Base-by-base conservation (phyloP, 2,113 vertebrate genomes). In the Arenaria interpres region DNA sequence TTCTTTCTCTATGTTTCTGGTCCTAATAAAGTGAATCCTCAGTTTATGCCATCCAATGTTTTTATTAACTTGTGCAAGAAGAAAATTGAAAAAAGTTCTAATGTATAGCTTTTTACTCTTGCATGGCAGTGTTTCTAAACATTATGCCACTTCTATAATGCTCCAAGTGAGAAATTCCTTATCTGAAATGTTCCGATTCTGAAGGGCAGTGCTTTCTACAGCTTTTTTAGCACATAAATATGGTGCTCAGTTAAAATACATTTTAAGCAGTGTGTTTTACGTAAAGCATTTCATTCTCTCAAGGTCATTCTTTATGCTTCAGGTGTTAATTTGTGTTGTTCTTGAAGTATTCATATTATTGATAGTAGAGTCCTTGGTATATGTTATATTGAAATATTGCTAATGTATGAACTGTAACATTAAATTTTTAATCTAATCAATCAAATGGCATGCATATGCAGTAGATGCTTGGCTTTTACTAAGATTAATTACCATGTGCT, bases 371-470 rank as follows among this genome's bases (percentile, higher is more conserved):
- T 97, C 97, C 97, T 97, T 97, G 97, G 91, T 97, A 95, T 83
- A 83, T 82, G 88, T 95, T 98, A 96, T 95, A 98, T 90, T 98
- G 98, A 98, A 98, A 98, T 98, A 98, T 98, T 98, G 97, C 97
- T 98, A 98, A 98, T 98, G 97, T 98, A 98, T 98, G 97, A 98
- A 98, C 96, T 98, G 98, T 98, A 98, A 97, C 98, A 97, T 98
- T 98, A 97, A 77, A 98, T 98, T 98, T 98, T 97, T 97, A 97
- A 98, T 98, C 97, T 97, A 98, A 98, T 99, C 98, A 98, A 98
- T 99, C 98, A 98, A 96, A 85, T 89, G 80, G 91, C 94, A 97
- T 98, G 95, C 97, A 97, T 97, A 98, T 97, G 97, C 97, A 98
- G 96, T 97, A 92, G 97, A 97, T 91, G 93, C 96, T 97, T 97